Evolutionary conservation across 2,797 vertebrate species (phyloP).

Genomic region (Botia almorhae): DNA sequence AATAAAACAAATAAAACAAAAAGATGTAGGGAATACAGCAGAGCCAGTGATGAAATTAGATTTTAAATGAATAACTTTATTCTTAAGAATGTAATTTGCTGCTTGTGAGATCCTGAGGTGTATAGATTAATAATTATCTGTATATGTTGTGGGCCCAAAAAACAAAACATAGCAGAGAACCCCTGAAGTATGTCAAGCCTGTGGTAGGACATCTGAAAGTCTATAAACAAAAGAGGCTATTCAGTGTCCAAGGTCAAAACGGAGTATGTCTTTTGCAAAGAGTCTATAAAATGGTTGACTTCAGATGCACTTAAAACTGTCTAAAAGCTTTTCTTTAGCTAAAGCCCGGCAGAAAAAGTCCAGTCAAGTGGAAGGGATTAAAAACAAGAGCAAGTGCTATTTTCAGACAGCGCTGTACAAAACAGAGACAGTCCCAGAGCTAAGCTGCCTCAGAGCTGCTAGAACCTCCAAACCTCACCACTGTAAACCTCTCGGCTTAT

Average conservation of each 20-base stretch:
- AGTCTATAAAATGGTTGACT: constrained; percentile 30
- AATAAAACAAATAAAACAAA: no score
- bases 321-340: constrained; percentile 33
- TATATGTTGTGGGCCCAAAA: neutral
- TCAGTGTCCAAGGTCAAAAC: constrained; percentile 17
- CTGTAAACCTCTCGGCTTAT: constrained; percentile 1
- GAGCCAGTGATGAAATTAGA: neutral
- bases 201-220: constrained; percentile 11
- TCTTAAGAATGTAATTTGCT: neutral
- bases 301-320: constrained; percentile 32
- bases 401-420: constrained; percentile 33
- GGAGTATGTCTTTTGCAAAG: constrained; percentile 18
- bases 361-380: constrained; percentile 35
- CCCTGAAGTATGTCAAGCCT: neutral
- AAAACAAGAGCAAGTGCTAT: constrained; percentile 31
- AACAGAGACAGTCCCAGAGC: constrained; percentile 8
- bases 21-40: neutral
- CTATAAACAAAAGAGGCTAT: neutral
- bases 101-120: neutral
- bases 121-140: neutral
- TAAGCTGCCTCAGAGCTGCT: constrained; percentile 20
- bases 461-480: neutral
- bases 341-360: constrained; percentile 20
- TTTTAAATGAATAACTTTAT: neutral
- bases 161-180: neutral